These are phyloP conservation scores for Myrmecobius fasciatus DNA, from an alignment of 2,113 vertebrate genomes.

Conservation along the genomic window DNA sequence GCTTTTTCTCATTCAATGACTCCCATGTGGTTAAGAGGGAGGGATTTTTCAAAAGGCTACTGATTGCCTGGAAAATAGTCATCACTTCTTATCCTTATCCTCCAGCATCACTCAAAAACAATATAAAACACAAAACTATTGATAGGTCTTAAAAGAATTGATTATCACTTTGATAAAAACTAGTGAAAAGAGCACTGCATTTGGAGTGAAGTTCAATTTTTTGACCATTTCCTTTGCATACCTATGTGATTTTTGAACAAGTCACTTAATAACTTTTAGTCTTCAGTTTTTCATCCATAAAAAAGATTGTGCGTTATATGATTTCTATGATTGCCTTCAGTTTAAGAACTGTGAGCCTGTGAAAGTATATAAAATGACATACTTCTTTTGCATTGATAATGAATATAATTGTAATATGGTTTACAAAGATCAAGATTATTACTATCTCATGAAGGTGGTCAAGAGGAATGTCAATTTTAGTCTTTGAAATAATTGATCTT, in stretches of 20 bases:
- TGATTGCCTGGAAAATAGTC: neutral
- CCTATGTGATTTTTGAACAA: neutral
- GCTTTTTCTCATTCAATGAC: constrained; percentile 7
- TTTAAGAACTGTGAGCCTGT: neutral
- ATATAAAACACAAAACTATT: neutral
- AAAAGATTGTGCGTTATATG: neutral
- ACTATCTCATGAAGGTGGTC: neutral
- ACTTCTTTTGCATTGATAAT: neutral
- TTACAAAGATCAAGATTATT: neutral
- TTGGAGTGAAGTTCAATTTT: neutral
- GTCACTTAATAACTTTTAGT: neutral
- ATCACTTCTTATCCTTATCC: neutral
- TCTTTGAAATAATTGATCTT: neutral
- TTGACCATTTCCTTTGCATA: neutral
- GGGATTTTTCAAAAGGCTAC: constrained; percentile 47
- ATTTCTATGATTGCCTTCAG: neutral
- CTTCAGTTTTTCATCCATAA: neutral
- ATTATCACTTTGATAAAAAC: constrained; percentile 13
- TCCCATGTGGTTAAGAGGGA: neutral
- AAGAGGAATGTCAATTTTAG: neutral
- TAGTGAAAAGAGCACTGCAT: neutral
- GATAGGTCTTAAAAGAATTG: neutral
- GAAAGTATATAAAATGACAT: constrained; percentile 3
- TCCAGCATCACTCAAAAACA: neutral
- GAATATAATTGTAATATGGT: neutral